Evolutionary conservation across 2,113 vertebrate genomes (phyloP).

Genomic region (Tupaia tana): DNA sequence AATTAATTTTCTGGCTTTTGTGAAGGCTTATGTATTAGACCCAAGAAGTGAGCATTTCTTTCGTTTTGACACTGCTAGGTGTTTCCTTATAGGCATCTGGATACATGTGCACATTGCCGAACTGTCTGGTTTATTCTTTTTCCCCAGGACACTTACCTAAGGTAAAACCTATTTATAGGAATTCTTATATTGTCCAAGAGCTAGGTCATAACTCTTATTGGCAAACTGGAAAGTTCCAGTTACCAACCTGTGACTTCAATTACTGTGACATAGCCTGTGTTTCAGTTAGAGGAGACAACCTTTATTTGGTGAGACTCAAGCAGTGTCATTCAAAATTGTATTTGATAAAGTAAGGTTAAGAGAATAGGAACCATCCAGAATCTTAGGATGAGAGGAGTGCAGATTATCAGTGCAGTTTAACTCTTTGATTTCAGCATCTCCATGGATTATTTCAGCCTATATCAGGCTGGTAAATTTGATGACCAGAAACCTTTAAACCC

Average conservation of each 20-base stretch:
- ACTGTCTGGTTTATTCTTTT: neutral
- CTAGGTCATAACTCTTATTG: neutral
- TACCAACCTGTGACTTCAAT: neutral
- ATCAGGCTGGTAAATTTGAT: conserved; percentile 27
- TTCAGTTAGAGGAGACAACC: neutral
- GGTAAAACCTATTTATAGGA: neutral
- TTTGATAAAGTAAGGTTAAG: neutral
- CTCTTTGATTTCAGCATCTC: conserved; percentile 9
- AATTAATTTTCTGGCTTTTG: conserved; percentile 41
- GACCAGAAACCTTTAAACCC: neutral
- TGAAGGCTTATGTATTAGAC: neutral
- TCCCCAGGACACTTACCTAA: neutral
- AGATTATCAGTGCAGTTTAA: neutral
- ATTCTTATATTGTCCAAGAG: neutral
- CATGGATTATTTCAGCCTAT: neutral
- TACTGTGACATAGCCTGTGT: neutral
- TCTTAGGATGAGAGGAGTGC: neutral
- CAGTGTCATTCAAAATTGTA: neutral
- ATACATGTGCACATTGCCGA: neutral
- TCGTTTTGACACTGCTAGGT: neutral
- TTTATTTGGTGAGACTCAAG: neutral
- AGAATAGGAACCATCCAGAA: neutral
- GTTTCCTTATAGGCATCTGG: neutral
- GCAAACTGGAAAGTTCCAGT: neutral
- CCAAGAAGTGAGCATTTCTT: conserved; percentile 16